Conservation (phyloP, 1,140 invertebrate species). For the Euura saliciscinereae region DNA sequence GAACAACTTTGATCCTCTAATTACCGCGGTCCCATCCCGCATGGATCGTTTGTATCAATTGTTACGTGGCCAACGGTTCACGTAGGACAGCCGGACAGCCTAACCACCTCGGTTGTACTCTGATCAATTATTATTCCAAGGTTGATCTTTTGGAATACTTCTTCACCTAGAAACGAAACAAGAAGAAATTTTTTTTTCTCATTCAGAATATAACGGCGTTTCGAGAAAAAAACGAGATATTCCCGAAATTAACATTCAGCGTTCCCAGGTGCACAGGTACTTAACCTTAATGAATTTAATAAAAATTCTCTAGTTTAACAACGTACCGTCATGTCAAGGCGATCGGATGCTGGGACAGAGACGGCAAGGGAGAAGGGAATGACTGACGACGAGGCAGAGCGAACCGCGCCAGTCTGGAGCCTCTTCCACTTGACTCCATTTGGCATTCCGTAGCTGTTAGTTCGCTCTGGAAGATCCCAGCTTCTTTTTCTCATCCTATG, state of each 20-base stretch:
- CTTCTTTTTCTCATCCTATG: neutral
- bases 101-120: neutral
- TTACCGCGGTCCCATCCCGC: neutral
- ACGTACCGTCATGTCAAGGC: neutral
- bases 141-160: too few relatives aligned
- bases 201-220: neutral
- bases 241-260: neutral
- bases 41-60: neutral
- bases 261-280: neutral
- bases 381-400: neutral
- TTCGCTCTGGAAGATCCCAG: neutral
- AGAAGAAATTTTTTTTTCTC: too few relatives aligned
- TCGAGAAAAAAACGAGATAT: neutral
- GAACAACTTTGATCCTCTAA: neutral
- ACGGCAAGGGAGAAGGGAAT: too few relatives aligned
- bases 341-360: neutral
- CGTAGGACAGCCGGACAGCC: too few relatives aligned
- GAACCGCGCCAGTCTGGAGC: neutral
- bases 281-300: neutral
- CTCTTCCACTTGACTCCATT: slow-evolving; percentile 7
- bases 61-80: neutral
- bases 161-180: too few relatives aligned
- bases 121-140: neutral
- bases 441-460: neutral
- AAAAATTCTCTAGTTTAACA: neutral